Evolutionary conservation across 2,888 invertebrate genomes (phyloP), one percentile per base, ranked within the genome.

Genomic region (Drosophila subsilvestris): DNA sequence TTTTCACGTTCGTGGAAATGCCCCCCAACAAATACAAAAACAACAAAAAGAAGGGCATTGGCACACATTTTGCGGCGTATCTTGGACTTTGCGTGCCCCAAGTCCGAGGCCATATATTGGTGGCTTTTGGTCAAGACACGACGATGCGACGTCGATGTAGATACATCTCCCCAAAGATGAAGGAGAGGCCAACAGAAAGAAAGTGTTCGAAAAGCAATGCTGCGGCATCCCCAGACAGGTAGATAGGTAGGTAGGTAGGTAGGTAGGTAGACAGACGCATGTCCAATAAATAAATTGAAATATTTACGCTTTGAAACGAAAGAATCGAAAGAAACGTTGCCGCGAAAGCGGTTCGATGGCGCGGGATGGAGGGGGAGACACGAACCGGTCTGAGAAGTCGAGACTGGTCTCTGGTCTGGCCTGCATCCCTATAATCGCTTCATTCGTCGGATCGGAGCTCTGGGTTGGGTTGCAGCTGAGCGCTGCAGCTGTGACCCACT

Each of bases 401-500:
- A 29, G 42, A 49, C 51, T 58, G 61, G 55, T 70, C 77, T 63
- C 22, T 22, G 22, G 22, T 22, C 22, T 22, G 74, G 68, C 79
- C 67, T 73, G 76, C 72, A 76, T 86, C 83, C 86, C 83, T 83
- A 83, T 85, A 86, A 83, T 80, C 82, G 82, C 83, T 74, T 72
- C 78, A 68, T 80, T 80, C 53, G 69, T 22, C 66, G 56, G 56
- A 8, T 37, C 32, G 32, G 45, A 37, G 63, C 56, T 58, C 66
- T 73, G 49, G 67, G 66, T 62, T 58, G 61, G 22, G 22, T 22
- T 22, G 22, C 60, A 43, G 47, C 66, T 44, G 53, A 56, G 48
- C 66, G 47, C 69, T 84, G 86, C 85, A 86, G 87, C 85, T 86
- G 87, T 86, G 83, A 86, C 87, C 86, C 87, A 86, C 86, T 86